Evolutionary conservation across 2,113 vertebrate genomes (phyloP), one percentile per base, ranked within the genome.

Genomic region (Meleagris gallopavo): DNA sequence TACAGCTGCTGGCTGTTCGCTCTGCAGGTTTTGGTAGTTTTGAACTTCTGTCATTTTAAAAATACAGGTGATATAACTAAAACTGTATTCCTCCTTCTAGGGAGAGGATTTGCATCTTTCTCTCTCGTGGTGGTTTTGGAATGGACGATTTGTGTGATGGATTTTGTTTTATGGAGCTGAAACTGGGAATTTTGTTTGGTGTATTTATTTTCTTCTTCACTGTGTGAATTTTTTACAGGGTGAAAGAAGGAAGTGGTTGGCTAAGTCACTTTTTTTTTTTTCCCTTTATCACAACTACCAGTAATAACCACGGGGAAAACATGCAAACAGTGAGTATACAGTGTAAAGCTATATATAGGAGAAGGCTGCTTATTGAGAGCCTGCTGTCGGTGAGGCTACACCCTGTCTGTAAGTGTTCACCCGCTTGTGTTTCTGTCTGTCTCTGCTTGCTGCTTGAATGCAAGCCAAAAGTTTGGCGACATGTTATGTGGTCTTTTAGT

Each of bases 221-320:
- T 84, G 75, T 3, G 2, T 66, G 11, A 48, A 4, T 11, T 82
- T 91, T 83, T 80, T 72, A 60, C 32, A 77, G 55, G 11, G 54
- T 48, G 22, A 88, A 88, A 96, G 69, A 67, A 94, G 96, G 97
- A 97, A 97, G 95, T 93, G 96, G 95, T 92, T 96, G 94, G 67
- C 76, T 65, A 88, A 92, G 86, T 95, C 81, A 82, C 67, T 61
- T 65, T 41, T 58, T 50, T 7, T 22, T 54, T 57, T 81, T 24
- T 54, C 54, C 6, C 5, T 64, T 96, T 96, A 97, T 97, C 95
- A 80, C 76, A 72, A 40, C 20, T 83, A 43, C 88, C 95, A 97
- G 94, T 89, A 77, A 82, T 83, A 93, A 94, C 93, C 92, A 72
- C 45, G 2, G 74, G 24, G 36, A 72, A 92, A 62, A 45, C 19